These are phyloP conservation scores for Empidonax traillii DNA, from an alignment of 2,113 vertebrate genomes.

Conservation along the genomic window DNA sequence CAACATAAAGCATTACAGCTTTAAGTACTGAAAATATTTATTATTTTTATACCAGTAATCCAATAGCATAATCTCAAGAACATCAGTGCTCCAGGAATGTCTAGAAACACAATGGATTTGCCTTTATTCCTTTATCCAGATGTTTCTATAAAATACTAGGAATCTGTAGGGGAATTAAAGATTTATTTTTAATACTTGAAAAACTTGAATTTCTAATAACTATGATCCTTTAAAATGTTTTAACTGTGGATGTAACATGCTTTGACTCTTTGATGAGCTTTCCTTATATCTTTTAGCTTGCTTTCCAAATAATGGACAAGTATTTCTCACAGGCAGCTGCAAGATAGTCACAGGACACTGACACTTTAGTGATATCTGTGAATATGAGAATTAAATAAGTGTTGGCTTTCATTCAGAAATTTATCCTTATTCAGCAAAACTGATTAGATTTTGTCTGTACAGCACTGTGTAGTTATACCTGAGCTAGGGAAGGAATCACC, in stretches of 20 bases:
- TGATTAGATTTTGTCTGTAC: neutral
- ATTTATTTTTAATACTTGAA: conserved; percentile 78
- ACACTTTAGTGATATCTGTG: neutral
- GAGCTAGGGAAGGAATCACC: neutral
- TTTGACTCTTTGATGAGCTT: conserved; percentile 43
- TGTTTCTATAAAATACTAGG: conserved; percentile 73
- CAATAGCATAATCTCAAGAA: conserved; percentile 80
- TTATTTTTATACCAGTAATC: conserved; percentile 80
- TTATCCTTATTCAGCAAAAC: conserved; percentile 27
- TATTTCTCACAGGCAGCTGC: neutral
- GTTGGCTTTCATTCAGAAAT: neutral
- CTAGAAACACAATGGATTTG: conserved; percentile 74
- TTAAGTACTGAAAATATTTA: conserved; percentile 82
- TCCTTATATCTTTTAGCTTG: neutral
- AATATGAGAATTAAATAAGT: neutral
- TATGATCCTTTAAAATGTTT: conserved; percentile 67
- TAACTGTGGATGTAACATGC: conserved; percentile 57
- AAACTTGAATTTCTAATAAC: conserved; percentile 75
- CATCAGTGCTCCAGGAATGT: conserved; percentile 72
- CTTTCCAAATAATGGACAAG: neutral
- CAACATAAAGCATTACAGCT: conserved; percentile 77
- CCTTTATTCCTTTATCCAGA: conserved; percentile 75
- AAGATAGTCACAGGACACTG: neutral
- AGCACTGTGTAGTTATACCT: neutral
- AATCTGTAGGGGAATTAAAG: conserved; percentile 76